Evolutionary conservation across 2,797 vertebrate genomes (phyloP), one percentile per base, ranked within the genome.

Genomic region (Lycodopsis pacificus): DNA sequence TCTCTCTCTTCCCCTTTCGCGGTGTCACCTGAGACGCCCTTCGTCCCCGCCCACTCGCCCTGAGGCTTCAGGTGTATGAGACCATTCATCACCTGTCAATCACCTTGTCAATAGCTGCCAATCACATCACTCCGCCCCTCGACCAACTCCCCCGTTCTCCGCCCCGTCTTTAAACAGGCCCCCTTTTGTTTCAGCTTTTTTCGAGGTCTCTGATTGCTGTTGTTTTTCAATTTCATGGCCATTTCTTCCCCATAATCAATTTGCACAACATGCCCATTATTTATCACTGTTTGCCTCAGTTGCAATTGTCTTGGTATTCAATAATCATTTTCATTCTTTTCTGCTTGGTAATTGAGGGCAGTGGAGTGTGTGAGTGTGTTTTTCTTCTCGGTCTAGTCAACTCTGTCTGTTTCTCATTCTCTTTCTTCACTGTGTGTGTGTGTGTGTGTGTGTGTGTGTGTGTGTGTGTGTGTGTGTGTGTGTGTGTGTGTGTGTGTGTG

Each of bases 181-280:
- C 11, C n/a, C 77, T 75, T 83, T 87, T 91, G 79, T 80, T 70
- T 81, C 65, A 63, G 57, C 40, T 76, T 74, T 76, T 13, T 40
- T 9, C 40, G 36, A 80, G 25, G 78, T 54, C 72, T 79, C 64
- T 86, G 78, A 90, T 87, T 75, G 79, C 79, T 88, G 86, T 89
- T 90, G 88, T 91, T 91, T 89, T 90, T 88, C 88, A 90, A 87
- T 92, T 92, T 87, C 89, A 91, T 72, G 85, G 79, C 71, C 71
- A 80, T 91, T 91, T 92, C 85, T 82, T 77, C 78, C 62, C 49
- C 22, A 40, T 88, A 89, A 89, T 93, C 86, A 89, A 86, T 93
- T 90, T 85, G 71, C 89, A 77, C 81, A 91, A 91, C 88, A 89
- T 77, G 81, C 44, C 79, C 79, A 79, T 91, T 88, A 90, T 80